These are phyloP conservation scores for Rosalia funebris DNA, from an alignment of 2,888 invertebrate genomes.

Conservation along the genomic window DNA sequence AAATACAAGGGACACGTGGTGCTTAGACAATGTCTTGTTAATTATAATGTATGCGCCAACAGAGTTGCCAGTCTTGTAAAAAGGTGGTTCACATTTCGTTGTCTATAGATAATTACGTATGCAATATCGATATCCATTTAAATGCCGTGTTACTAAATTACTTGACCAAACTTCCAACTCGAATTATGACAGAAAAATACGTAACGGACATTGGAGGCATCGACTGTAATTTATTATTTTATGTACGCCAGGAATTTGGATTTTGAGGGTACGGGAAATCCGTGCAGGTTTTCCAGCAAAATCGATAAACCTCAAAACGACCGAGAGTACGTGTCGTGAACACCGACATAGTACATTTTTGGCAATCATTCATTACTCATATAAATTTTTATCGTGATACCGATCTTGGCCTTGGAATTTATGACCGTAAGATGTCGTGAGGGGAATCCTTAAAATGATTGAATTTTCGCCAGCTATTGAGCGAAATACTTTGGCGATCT, in stretches of 20 bases:
- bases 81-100: conserved; percentile 29
- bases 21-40: conserved; percentile 28
- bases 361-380: conserved; percentile 20
- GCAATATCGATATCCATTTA: conserved; percentile 24
- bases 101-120: conserved; percentile 24
- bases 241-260: not conserved
- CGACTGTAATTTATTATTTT: not conserved
- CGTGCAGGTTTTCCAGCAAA: not conserved
- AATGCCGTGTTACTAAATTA: conserved; percentile 16
- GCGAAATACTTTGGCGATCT: too few species aligned
- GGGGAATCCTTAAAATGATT: conserved; percentile 13
- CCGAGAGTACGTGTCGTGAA: conserved; percentile 8
- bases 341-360: conserved; percentile 15
- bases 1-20: conserved; percentile 25
- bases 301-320: conserved; percentile 10
- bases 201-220: not conserved
- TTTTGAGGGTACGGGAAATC: not conserved
- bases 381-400: conserved; percentile 18
- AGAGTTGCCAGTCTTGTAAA: conserved; percentile 28
- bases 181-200: not conserved
- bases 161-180: conserved; percentile 16
- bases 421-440: conserved; percentile 11
- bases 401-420: conserved; percentile 19
- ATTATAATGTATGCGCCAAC: conserved; percentile 23
- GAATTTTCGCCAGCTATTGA: not conserved